A percentile compares a stretch with the other conserved stretches of the same genome.
These are phyloP conservation scores for Alectoris magna DNA, from an alignment of 2,797 vertebrate species.

Conservation along the genomic window DNA sequence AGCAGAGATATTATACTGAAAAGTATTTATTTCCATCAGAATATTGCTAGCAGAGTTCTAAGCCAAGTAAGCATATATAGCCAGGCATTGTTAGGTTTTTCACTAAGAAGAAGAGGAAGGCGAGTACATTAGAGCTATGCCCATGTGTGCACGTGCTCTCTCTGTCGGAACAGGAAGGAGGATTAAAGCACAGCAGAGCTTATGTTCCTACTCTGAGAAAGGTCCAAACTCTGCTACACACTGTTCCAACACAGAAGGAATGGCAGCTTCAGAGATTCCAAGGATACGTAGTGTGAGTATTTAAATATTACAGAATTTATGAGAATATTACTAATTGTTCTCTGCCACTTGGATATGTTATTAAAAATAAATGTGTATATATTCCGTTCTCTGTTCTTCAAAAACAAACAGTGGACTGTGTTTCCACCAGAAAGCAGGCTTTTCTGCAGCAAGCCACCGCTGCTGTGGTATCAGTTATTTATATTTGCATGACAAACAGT, in stretches of 20 bases:
- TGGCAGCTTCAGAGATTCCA: neutral
- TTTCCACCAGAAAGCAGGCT: conserved; percentile 2
- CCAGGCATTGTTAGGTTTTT: neutral
- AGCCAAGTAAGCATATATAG: neutral
- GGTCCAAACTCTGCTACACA: neutral
- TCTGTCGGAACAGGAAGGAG: neutral
- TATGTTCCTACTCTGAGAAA: neutral
- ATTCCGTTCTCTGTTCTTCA: neutral
- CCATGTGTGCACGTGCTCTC: rapidly evolving
- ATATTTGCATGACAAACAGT: conserved; percentile 86
- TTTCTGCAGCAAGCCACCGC: conserved; percentile 36
- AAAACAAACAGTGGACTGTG: neutral
- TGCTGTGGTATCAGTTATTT: conserved; percentile 71
- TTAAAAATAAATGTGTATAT: neutral
- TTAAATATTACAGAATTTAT: neutral
- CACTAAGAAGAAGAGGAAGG: neutral
- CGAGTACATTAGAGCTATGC: neutral
- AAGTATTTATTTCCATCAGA: conserved; percentile 3
- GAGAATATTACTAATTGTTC: neutral
- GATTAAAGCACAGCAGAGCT: neutral
- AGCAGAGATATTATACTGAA: neutral
- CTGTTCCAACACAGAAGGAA: neutral
- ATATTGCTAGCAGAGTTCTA: neutral
- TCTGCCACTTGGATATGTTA: neutral
- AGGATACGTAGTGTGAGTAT: neutral